Base-by-base conservation (phyloP, 2,113 vertebrate species). In the Leucopsar rothschildi region DNA sequence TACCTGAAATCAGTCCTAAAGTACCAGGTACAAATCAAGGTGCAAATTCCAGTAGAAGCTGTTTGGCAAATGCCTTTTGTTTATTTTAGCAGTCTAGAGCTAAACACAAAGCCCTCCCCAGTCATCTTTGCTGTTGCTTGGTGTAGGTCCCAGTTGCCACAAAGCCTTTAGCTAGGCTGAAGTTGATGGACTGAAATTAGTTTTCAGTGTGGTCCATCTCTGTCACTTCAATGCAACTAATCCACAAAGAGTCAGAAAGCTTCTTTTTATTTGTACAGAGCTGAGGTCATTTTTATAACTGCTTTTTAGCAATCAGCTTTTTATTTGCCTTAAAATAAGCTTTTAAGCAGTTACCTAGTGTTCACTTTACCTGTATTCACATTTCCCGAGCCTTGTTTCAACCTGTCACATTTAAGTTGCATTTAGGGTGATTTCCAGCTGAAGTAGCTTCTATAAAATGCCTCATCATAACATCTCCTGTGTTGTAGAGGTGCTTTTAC, bases 291-390 rank as follows among this genome's bases (percentile, higher is more conserved):
- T 98, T 97, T 96, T 97, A 96, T 97, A 97, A 96, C 95, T 98
- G 96, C 97, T 97, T 98, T 96, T 96, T 97, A 97, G 97, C 97
- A 97, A 96, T 97, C 97, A 96, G 96, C 97, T 97, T 98, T 97
- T 98, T 97, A 95, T 98, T 98, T 98, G 98, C 98, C 98, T 98
- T 98, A 98, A 98, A 96, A 92, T 96, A 91, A 97, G 97, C 96
- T 98, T 97, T 88, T 92, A 96, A 97, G 95, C 97, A 96, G 96
- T 97, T 98, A 94, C 78, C 75, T 97, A 93, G 82, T 61, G 66
- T 96, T 96, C 92, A 96, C 88, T 95, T 95, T 82, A 90, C 69
- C 83, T 85, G 72, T 95, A 94, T 95, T 92, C 90, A 42, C 85
- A 71, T 91, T 96, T 95, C 86, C 75, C 80, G 24, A 86, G 77